Base-by-base conservation (phyloP, 1,140 invertebrate species). In the Orius insidiosus region DNA sequence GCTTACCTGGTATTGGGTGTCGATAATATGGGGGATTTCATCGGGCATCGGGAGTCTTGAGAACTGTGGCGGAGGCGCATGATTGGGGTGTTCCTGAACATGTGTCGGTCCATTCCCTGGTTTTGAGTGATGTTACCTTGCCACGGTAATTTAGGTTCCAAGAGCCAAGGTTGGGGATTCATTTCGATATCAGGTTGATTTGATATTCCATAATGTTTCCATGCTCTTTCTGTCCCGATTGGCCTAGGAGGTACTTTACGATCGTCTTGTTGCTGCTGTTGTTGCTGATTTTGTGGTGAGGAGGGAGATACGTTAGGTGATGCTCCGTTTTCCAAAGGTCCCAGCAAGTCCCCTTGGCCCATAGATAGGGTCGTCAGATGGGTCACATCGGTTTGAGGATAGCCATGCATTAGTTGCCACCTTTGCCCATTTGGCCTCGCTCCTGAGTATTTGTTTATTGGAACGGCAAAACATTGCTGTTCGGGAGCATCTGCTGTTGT, bases 221-320 rank as follows among this genome's bases (percentile, higher is more conserved):
- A 60, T 18, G 57, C 56, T 30, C 49, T 47, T 40, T 51, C 49
- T 5, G 49, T 51, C 6, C 49, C 49, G 18, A 39, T 47, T 13
- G 45, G 43, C 19, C 43, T 4, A 11, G 37, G 0, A 75, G 41
- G 41, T n/a, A 43, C 41, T 30, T 43, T 43, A 11, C 41, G 41
- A 31, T 43, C 41, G 14, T 43, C 41, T 7, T 18, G 41, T n/a
- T n/a, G 24, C 11, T 18, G 41, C 14, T 43, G 41, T 31, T 43
- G 41, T 24, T 24, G 24, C 7, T 24, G 24, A 39, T 68, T 70
- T 1, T 74, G 69, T 33, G 74, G 74, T 64, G 76, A 72, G 18
- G 72, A 66, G n/a, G 75, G 71, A 37, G 74, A 73, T 42, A 56
- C 61, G 46, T 58, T 59, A 1, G 52, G 58, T 9, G 60, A 43